phyloP scores from a whole-genome alignment of 2,797 vertebrate species.

The Philypnodon macrostomus region DNA sequence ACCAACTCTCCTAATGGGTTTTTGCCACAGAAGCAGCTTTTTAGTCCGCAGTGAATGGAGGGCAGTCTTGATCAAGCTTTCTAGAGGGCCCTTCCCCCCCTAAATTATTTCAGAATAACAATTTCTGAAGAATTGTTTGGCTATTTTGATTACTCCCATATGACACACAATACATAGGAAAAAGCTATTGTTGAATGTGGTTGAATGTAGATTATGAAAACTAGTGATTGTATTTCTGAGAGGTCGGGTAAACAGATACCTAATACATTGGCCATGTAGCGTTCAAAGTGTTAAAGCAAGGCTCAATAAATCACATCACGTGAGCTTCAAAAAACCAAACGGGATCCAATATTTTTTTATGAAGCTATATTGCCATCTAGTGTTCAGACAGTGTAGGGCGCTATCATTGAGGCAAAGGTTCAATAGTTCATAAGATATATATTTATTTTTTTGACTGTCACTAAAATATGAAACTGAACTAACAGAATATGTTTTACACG shows the following conservation, averaged over 20 bases:
- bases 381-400: slow-evolving; percentile 24
- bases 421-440: slow-evolving; percentile 51
- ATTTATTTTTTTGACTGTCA: slow-evolving; percentile 67
- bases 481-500: slow-evolving; percentile 43
- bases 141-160: no score
- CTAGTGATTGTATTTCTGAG: no score
- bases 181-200: no score
- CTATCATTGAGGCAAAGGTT: not conserved
- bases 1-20: slow-evolving; percentile 66
- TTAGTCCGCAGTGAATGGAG: slow-evolving; percentile 66
- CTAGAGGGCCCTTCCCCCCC: slow-evolving; percentile 40
- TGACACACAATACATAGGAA: no score
- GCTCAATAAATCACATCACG: slow-evolving; percentile 27
- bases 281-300: not conserved
- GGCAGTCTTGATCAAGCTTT: slow-evolving; percentile 53
- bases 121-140: slow-evolving; percentile 47
- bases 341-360: not conserved
- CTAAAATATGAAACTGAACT: slow-evolving; percentile 83
- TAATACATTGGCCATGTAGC: no score
- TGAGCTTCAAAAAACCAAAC: slow-evolving; percentile 23
- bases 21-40: slow-evolving; percentile 64
- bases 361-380: slow-evolving; percentile 62
- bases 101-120: slow-evolving; percentile 63
- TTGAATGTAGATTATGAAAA: no score
- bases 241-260: no score